Evolutionary conservation across 2,113 vertebrate species (phyloP), one percentile per base, ranked within the genome.

Genomic region (Urocolius indicus): DNA sequence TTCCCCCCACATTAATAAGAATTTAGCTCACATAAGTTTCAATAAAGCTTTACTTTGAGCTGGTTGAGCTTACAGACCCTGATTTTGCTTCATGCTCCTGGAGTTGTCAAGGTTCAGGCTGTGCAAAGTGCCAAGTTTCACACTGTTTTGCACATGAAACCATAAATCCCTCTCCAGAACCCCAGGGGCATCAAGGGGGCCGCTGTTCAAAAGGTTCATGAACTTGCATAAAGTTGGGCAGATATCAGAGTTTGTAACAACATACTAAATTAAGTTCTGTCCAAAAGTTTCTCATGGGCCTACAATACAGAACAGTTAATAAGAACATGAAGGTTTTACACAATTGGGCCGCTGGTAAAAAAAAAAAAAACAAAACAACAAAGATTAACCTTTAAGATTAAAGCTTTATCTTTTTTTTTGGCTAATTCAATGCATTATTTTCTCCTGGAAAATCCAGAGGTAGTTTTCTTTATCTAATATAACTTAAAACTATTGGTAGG

Each of bases 81-180:
- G 26, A 74, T 71, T 71, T 91, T 77, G 36, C 68, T 72, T 52
- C 49, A 83, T 49, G 57, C 49, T 96, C 57, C 88, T 81, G 45
- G 38, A 93, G 73, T 18, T 71, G 48, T 72, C 87, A 90, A 72
- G 38, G 88, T 78, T 94, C 79, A 89, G 85, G 75, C 76, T 65
- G 45, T 12, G 73, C 2, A 24, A 93, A 94, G 90, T 78, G 95
- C 95, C 95, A 96, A 95, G 93, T 96, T 95, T 96, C 95, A 96
- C 92, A 95, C 94, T 86, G 90, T 89, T 96, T 52, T 72, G 83
- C 87, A 94, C 76, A 54, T 86, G 92, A 95, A 96, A 80, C 72
- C 92, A 93, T 84, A 96, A 96, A 97, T 93, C 90, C 93, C 72
- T 65, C 75, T 83, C 72, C 68, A 94, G 82, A 94, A 93, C 82